phyloP scores from a whole-genome alignment of 2,888 invertebrate species.

The Coenonympha glycerion region DNA sequence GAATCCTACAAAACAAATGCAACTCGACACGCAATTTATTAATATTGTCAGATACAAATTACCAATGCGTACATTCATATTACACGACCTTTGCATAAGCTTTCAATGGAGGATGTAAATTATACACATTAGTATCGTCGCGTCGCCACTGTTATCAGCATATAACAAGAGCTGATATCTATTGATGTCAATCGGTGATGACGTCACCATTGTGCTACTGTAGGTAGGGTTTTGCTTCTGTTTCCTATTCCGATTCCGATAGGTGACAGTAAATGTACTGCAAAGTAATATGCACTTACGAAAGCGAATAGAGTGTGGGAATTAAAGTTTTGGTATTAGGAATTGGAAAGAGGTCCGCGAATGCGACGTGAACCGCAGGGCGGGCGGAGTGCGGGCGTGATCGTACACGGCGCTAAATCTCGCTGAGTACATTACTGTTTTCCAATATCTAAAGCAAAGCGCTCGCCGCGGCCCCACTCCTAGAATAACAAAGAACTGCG shows the following conservation, averaged over 20 bases:
- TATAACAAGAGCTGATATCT: neutral
- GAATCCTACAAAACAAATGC: too few species aligned
- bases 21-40: too few species aligned
- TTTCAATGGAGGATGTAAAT: neutral
- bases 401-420: constrained; percentile 56
- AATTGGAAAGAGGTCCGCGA: constrained; percentile 13
- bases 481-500: constrained; percentile 71
- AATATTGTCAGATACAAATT: too few species aligned
- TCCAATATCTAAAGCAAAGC: constrained; percentile 69
- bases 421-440: constrained; percentile 67
- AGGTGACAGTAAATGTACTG: neutral
- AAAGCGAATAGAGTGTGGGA: neutral
- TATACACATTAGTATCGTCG: neutral
- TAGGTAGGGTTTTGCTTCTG: too few species aligned
- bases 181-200: neutral
- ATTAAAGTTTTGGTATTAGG: constrained; percentile 2
- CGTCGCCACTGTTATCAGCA: neutral
- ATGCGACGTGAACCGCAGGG: constrained; percentile 25
- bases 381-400: constrained; percentile 28
- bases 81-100: too few species aligned
- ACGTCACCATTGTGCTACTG: too few species aligned
- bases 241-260: too few species aligned
- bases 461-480: constrained; percentile 54
- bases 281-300: neutral
- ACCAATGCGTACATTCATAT: too few species aligned